phyloP scores from a whole-genome alignment of 92 coral and sea anemone genomes.

The Chrysogorgia sp. region DNA sequence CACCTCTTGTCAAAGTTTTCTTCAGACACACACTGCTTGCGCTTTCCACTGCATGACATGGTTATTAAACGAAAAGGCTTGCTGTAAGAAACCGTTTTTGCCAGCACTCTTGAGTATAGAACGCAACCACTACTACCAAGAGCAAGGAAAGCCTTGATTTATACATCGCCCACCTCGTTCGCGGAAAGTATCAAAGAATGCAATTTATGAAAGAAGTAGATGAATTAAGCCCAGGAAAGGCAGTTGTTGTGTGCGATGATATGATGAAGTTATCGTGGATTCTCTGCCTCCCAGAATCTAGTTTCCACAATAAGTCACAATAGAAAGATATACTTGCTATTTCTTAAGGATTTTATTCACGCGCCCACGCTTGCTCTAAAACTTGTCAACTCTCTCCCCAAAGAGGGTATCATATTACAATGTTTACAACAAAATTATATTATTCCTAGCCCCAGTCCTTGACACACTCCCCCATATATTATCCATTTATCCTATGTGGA shows the following conservation, averaged over 20 bases:
- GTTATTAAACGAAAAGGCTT: conserved; percentile 24
- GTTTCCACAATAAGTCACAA: too few relatives aligned
- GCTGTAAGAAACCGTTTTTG: background rate
- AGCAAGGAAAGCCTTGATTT: background rate
- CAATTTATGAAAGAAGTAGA: conserved; percentile 31
- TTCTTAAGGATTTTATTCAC: too few relatives aligned
- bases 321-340: too few relatives aligned
- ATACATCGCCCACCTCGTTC: conserved; percentile 39
- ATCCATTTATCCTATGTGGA: too few relatives aligned
- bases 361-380: too few relatives aligned
- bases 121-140: conserved; percentile 8
- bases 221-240: conserved; percentile 7
- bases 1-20: conserved; percentile 38
- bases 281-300: too few relatives aligned
- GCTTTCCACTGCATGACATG: conserved; percentile 29
- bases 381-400: too few relatives aligned
- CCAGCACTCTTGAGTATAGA: background rate
- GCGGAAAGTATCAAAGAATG: conserved; percentile 41
- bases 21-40: conserved; percentile 24
- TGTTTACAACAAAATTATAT: too few relatives aligned
- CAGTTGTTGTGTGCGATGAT: conserved; percentile 33
- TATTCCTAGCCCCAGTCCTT: too few relatives aligned
- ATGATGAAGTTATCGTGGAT: conserved; percentile 50
- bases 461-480: too few relatives aligned
- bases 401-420: too few relatives aligned